Evolutionary conservation across 2,888 invertebrate species (phyloP).

Genomic region (Athrips mouffetella): DNA sequence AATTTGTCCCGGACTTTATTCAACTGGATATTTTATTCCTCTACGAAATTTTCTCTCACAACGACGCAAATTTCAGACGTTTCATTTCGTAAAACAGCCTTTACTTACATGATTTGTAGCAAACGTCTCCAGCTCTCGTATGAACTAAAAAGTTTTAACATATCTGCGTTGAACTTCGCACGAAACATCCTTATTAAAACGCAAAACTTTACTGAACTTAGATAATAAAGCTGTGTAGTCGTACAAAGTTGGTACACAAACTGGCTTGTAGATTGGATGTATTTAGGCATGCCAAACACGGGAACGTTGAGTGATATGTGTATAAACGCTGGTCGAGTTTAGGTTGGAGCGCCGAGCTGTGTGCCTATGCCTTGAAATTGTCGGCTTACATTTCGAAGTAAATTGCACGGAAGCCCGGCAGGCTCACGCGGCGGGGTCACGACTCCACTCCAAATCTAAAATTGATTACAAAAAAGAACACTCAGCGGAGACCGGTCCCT

Average conservation of each 20-base stretch:
- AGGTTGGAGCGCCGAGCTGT: not conserved
- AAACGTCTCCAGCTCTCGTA: not conserved
- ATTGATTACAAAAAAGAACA: constrained; percentile 64
- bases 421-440: constrained; percentile 59
- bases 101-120: constrained; percentile 6
- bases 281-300: constrained; percentile 7
- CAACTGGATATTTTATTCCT: constrained; percentile 39
- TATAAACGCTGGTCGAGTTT: constrained; percentile 10
- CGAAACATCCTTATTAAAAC: not conserved
- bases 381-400: constrained; percentile 26
- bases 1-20: constrained; percentile 60
- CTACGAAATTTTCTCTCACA: constrained; percentile 30
- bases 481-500: constrained; percentile 37
- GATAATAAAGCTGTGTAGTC: not conserved
- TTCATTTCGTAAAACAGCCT: constrained; percentile 4
- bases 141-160: not conserved
- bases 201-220: not conserved
- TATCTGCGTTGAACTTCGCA: not conserved
- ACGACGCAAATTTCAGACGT: constrained; percentile 29
- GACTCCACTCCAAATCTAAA: constrained; percentile 68
- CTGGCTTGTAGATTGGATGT: not conserved
- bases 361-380: constrained; percentile 22
- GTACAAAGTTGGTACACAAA: constrained; percentile 5
- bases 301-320: constrained; percentile 11
- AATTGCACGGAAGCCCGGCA: constrained; percentile 55